Percentiles rank a stretch among this genome's conserved stretches.
Conservation (phyloP, 2,797 vertebrate genomes). For the Rallus crepitans region DNA sequence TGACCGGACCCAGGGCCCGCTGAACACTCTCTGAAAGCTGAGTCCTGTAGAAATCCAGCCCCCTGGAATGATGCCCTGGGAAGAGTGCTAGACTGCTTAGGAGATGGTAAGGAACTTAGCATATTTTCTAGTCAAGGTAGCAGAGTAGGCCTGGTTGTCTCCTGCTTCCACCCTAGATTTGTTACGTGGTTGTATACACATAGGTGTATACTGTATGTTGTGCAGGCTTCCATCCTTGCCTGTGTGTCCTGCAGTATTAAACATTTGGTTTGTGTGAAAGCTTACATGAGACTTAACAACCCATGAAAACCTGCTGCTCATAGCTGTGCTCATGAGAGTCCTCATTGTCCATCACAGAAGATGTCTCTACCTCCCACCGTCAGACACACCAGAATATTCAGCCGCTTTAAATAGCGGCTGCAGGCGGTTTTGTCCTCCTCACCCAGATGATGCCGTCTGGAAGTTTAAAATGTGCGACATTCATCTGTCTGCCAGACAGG, state of each 20-base stretch:
- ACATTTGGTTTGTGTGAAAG: background rate
- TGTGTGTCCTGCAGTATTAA: background rate
- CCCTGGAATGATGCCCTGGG: background rate
- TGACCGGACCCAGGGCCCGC: background rate
- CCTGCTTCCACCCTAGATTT: background rate
- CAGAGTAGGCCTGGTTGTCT: background rate
- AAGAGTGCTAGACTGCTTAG: background rate
- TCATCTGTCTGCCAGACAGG: background rate
- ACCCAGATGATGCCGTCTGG: constrained; percentile 28
- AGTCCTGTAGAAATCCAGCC: background rate
- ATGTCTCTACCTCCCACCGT: background rate
- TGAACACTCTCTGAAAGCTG: background rate
- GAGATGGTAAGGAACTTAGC: background rate
- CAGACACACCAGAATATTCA: background rate
- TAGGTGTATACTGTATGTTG: background rate
- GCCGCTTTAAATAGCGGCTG: constrained; percentile 30
- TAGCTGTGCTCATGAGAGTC: background rate
- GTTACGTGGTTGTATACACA: fast-evolving
- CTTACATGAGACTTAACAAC: background rate
- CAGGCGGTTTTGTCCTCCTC: background rate
- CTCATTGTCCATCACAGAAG: background rate
- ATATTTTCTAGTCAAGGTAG: background rate
- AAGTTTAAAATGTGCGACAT: background rate
- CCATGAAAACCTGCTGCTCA: background rate
- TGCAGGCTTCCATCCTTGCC: background rate